These are phyloP conservation scores for Eledone cirrhosa DNA, from an alignment of 2,888 invertebrate genomes.

Conservation along the genomic window DNA sequence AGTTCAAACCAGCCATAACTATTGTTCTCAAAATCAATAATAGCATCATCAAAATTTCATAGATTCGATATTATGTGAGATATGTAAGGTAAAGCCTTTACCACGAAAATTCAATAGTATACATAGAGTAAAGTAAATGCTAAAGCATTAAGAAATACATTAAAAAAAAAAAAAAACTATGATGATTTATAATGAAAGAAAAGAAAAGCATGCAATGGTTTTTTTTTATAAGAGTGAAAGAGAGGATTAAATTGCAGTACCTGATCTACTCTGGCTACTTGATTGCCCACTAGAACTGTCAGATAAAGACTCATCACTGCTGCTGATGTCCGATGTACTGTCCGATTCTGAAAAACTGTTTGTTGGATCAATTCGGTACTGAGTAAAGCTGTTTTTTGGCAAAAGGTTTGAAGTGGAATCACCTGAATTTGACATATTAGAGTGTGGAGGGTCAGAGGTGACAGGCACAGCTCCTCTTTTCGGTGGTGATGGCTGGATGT, in stretches of 20 bases:
- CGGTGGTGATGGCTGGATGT: slow-evolving; percentile 48
- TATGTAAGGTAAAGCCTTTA: too few species aligned
- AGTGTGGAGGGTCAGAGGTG: slow-evolving; percentile 43
- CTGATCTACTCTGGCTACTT: slow-evolving; percentile 56
- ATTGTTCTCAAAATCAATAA: too few species aligned
- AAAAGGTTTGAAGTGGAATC: slow-evolving; percentile 9
- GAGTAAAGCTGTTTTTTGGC: slow-evolving; percentile 68
- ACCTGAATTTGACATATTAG: slow-evolving; percentile 35
- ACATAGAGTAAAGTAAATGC: too few species aligned
- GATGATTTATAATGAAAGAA: too few species aligned
- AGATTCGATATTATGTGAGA: too few species aligned
- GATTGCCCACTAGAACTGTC: slow-evolving; percentile 54
- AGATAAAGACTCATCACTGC: slow-evolving; percentile 58
- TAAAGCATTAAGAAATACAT: too few species aligned
- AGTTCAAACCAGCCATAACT: too few species aligned
- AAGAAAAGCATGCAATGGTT: too few species aligned
- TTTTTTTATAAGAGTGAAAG: too few species aligned
- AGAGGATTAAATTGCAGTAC: slow-evolving; percentile 38
- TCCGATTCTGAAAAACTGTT: slow-evolving; percentile 60
- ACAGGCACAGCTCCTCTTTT: slow-evolving; percentile 54
- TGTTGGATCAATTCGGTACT: slow-evolving; percentile 65
- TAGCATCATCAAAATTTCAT: too few species aligned
- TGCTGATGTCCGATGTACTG: slow-evolving; percentile 59
- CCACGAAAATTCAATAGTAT: too few species aligned
- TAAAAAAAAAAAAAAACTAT: too few species aligned